Conservation (phyloP, 2,797 vertebrate genomes). For the Holocentrus rufus region DNA sequence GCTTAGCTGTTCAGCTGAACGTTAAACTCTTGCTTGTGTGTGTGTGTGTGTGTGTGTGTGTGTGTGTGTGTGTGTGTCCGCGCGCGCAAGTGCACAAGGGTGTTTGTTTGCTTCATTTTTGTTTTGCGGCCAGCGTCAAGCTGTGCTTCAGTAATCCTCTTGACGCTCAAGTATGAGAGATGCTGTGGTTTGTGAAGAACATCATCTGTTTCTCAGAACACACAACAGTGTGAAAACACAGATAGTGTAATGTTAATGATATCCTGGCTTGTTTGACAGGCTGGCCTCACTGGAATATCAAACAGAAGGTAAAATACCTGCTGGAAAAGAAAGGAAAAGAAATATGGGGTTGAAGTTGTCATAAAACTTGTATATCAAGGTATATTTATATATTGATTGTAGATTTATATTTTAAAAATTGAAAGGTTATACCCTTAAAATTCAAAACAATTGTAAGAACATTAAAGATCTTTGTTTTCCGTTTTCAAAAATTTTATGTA, state of each 20-base stretch:
- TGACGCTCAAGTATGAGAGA: constrained; percentile 14
- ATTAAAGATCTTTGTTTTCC: no score
- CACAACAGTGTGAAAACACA: constrained; percentile 25
- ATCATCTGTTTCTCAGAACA: constrained; percentile 4
- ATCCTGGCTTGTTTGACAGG: neutral
- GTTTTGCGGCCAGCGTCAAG: constrained; percentile 25
- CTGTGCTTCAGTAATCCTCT: constrained; percentile 20
- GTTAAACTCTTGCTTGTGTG: constrained; percentile 25
- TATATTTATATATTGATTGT: no score
- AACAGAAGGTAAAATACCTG: constrained; percentile 7
- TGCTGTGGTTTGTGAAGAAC: constrained; percentile 36
- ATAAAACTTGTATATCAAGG: no score
- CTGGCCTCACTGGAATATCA: constrained; percentile 24
- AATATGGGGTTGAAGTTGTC: no score
- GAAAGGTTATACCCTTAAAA: no score
- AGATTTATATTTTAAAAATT: no score
- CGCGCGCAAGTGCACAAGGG: neutral
- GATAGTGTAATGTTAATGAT: constrained; percentile 10
- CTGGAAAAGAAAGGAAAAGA: neutral
- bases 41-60: constrained; percentile 11
- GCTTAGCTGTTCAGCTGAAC: constrained; percentile 35
- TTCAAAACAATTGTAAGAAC: no score
- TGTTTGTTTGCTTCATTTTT: constrained; percentile 23
- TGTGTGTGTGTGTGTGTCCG: neutral
- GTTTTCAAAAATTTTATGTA: no score